Conservation (phyloP, 2,888 invertebrate species). For the Sphinx pinastri region DNA sequence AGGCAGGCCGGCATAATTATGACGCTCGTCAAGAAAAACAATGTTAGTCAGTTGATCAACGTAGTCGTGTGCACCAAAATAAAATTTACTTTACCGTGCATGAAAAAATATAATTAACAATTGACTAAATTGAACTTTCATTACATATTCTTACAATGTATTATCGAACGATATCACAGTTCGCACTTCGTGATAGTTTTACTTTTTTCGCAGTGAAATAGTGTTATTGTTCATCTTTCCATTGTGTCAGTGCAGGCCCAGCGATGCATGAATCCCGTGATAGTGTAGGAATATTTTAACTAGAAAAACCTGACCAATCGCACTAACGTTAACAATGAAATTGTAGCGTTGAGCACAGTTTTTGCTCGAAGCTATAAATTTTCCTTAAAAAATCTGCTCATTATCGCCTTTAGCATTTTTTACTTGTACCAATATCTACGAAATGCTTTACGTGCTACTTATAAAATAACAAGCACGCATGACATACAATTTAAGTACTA, state of each 20-base stretch:
- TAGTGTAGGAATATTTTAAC: slow-evolving; percentile 69
- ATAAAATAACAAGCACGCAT: no score
- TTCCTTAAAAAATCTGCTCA: slow-evolving; percentile 9
- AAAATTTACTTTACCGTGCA: no score
- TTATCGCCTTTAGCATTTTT: slow-evolving; percentile 9
- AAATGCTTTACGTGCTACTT: background rate
- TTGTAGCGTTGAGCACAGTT: slow-evolving; percentile 25
- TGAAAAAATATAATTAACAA: no score
- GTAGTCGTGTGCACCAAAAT: no score
- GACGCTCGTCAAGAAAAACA: no score
- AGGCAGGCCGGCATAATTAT: no score
- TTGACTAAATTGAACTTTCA: no score
- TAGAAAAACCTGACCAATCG: slow-evolving; percentile 56
- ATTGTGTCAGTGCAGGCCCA: slow-evolving; percentile 68
- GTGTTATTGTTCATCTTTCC: slow-evolving; percentile 75
- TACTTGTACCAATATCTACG: background rate
- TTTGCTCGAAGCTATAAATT: slow-evolving; percentile 16
- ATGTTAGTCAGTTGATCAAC: no score
- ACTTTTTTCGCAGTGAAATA: slow-evolving; percentile 38
- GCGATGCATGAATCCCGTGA: slow-evolving; percentile 77
- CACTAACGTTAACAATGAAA: slow-evolving; percentile 42
- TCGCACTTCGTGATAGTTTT: slow-evolving; percentile 49
- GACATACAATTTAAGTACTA: background rate
- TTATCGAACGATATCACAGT: slow-evolving; percentile 43
- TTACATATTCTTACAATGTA: slow-evolving; percentile 28